phyloP scores from a whole-genome alignment of 2,113 vertebrate species.

The Cisticola juncidis region DNA sequence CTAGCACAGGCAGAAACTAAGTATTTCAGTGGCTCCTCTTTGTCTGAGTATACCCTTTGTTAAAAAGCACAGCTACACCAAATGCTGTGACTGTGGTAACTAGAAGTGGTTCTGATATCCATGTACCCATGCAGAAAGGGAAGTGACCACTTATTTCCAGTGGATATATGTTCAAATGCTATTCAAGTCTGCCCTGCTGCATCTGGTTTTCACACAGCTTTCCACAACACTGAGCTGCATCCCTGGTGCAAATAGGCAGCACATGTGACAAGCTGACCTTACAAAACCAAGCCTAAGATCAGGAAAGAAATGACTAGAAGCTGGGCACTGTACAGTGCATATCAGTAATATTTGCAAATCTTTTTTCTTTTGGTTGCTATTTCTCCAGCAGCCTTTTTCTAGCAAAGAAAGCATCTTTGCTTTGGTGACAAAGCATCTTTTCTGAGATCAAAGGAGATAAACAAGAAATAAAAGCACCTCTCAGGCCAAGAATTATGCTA shows the following conservation, averaged over 20 bases:
- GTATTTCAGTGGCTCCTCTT: not conserved
- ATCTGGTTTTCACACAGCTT: not conserved
- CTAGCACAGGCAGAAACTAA: not conserved
- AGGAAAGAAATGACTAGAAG: not conserved
- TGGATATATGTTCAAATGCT: not conserved
- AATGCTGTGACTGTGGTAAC: not conserved
- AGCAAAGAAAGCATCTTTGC: not conserved
- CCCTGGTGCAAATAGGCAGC: not conserved
- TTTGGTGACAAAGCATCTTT: conserved; percentile 4
- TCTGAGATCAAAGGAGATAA: conserved; percentile 1
- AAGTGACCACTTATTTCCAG: not conserved
- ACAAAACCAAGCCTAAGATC: not conserved
- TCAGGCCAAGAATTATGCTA: conserved; percentile 27
- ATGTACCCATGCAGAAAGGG: not conserved
- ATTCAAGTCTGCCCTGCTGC: not conserved
- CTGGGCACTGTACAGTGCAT: not conserved
- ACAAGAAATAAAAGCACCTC: conserved; percentile 8
- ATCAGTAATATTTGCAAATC: not conserved
- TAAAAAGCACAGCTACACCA: not conserved
- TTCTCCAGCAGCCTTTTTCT: not conserved
- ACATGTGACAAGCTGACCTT: not conserved
- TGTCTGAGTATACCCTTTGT: not conserved
- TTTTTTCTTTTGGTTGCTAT: not conserved
- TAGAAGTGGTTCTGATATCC: not conserved
- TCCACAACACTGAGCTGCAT: not conserved